Evolutionary conservation across 2,113 vertebrate species (phyloP).

Genomic region (Dasypus novemcinctus): DNA sequence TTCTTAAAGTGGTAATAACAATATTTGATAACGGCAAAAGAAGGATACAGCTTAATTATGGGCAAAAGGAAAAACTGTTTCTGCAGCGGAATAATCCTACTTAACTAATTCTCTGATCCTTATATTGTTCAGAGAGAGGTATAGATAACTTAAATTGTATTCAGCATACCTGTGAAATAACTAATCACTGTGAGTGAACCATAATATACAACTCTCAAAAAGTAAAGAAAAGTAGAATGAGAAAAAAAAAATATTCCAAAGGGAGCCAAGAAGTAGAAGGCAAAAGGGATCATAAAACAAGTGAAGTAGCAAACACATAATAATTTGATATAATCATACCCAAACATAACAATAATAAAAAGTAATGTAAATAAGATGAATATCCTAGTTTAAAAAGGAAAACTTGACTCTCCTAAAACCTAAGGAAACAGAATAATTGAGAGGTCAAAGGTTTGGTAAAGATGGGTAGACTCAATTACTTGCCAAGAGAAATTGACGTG

Average conservation of each 20-base stretch:
- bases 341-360: neutral
- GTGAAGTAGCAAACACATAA: neutral
- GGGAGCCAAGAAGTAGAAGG: neutral
- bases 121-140: neutral
- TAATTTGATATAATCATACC: neutral
- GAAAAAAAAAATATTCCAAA: neutral
- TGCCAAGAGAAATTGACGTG: neutral
- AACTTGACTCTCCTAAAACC: neutral
- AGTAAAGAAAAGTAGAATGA: neutral
- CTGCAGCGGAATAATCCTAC: neutral
- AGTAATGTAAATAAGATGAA: neutral
- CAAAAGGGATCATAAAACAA: neutral
- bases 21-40: neutral
- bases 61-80: neutral
- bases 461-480: neutral
- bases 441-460: neutral
- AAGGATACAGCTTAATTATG: neutral
- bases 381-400: neutral
- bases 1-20: neutral
- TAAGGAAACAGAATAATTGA: neutral
- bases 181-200: neutral
- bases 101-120: neutral
- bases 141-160: neutral
- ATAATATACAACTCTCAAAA: neutral
- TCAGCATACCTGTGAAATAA: neutral